These are phyloP conservation scores for Poecile montanus DNA, from an alignment of 2,797 vertebrate species.

Conservation along the genomic window DNA sequence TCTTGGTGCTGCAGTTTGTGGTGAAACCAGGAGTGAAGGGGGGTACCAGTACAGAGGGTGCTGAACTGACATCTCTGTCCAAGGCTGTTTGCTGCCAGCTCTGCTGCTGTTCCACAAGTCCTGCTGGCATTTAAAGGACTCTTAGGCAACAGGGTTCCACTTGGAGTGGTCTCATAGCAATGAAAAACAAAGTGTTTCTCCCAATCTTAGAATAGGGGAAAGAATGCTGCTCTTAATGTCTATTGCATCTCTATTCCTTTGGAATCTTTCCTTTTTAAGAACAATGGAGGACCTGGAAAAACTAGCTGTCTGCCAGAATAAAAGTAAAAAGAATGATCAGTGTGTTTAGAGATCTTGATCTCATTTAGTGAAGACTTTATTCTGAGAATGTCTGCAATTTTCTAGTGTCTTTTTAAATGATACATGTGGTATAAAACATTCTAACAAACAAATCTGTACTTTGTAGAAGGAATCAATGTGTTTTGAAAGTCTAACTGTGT, in stretches of 20 bases:
- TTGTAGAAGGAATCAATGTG: background rate
- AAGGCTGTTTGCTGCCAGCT: background rate
- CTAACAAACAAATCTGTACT: background rate
- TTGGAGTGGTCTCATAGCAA: background rate
- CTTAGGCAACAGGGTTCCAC: background rate
- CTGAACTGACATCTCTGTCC: background rate
- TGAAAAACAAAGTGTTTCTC: background rate
- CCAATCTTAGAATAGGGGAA: background rate
- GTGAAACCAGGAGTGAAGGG: background rate
- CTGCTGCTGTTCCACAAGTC: background rate
- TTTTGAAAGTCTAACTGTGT: background rate
- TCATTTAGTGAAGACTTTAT: background rate
- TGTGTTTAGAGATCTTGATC: background rate
- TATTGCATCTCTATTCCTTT: background rate
- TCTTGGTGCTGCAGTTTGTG: background rate
- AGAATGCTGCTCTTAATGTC: background rate
- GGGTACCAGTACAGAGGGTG: background rate
- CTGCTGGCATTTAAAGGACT: background rate
- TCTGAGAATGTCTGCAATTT: background rate
- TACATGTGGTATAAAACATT: background rate
- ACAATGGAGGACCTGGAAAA: background rate
- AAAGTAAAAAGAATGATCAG: background rate
- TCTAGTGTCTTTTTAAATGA: background rate
- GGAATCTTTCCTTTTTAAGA: background rate
- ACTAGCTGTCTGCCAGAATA: background rate